A percentile compares a stretch with the other conserved stretches of the same genome.
phyloP scores from a whole-genome alignment of 2,113 vertebrate species.

The Chloropsis hardwickii region DNA sequence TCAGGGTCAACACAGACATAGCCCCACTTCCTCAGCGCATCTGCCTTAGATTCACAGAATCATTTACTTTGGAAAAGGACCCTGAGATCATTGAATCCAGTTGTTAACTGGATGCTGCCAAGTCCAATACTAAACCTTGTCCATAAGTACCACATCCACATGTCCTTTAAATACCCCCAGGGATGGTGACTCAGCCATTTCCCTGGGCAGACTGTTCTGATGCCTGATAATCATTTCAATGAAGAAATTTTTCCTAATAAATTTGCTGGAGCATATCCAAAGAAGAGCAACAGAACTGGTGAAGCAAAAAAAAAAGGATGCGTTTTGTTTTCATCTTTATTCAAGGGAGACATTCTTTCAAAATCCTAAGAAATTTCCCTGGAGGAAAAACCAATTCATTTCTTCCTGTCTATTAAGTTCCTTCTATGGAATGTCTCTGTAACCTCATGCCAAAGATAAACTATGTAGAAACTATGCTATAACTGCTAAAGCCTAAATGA shows the following conservation, averaged over 20 bases:
- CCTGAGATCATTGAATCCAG: not conserved
- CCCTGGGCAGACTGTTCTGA: not conserved
- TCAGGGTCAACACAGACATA: not conserved
- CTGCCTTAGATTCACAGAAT: not conserved
- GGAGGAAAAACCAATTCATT: not conserved
- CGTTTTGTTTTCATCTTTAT: not conserved
- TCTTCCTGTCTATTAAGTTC: not conserved
- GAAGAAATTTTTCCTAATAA: not conserved
- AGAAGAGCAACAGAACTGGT: not conserved
- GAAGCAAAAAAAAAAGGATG: not conserved
- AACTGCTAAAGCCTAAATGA: not conserved
- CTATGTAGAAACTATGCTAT: not conserved
- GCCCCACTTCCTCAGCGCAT: not conserved
- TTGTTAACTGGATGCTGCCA: not conserved
- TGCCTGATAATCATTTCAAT: not conserved
- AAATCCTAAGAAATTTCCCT: not conserved
- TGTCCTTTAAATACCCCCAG: not conserved
- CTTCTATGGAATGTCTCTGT: not conserved
- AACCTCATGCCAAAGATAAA: not conserved
- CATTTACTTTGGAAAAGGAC: not conserved
- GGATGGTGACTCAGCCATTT: not conserved
- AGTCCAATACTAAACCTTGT: not conserved
- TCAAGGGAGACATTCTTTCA: not conserved
- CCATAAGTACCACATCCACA: not conserved
- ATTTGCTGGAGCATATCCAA: not conserved